These are phyloP conservation scores for Lamprotornis superbus DNA, from an alignment of 2,113 vertebrate genomes.

Conservation along the genomic window DNA sequence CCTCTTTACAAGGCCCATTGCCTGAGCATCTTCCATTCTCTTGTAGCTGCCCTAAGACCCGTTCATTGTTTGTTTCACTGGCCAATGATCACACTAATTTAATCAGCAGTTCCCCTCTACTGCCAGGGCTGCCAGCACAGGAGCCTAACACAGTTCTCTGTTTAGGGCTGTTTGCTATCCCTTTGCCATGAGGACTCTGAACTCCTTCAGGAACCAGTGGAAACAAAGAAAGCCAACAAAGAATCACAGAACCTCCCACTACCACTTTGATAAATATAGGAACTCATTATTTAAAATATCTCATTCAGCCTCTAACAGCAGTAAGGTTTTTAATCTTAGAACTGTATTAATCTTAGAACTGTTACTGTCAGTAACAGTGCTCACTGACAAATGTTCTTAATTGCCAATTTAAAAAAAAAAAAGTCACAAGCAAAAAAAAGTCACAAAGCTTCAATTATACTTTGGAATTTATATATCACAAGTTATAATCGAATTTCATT, in stretches of 20 bases:
- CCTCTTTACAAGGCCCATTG: not conserved
- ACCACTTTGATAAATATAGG: not conserved
- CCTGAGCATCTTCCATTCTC: not conserved
- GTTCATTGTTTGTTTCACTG: not conserved
- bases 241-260: not conserved
- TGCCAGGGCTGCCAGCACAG: not conserved
- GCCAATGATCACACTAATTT: not conserved
- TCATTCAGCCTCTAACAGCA: not conserved
- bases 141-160: not conserved
- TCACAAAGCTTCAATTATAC: not conserved
- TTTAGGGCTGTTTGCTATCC: not conserved
- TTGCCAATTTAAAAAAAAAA: not conserved
- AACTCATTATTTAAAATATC: not conserved
- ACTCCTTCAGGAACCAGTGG: not conserved
- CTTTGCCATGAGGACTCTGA: not conserved
- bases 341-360: not conserved
- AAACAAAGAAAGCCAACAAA: not conserved
- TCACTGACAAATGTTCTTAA: not conserved
- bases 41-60: accelerated
- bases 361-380: not conserved
- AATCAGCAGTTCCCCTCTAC: not conserved
- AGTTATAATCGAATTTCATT: not conserved
- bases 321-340: not conserved
- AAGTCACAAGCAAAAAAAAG: not conserved
- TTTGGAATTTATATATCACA: not conserved